phyloP scores from a whole-genome alignment of 2,888 invertebrate species.

The Drosophila helvetica region DNA sequence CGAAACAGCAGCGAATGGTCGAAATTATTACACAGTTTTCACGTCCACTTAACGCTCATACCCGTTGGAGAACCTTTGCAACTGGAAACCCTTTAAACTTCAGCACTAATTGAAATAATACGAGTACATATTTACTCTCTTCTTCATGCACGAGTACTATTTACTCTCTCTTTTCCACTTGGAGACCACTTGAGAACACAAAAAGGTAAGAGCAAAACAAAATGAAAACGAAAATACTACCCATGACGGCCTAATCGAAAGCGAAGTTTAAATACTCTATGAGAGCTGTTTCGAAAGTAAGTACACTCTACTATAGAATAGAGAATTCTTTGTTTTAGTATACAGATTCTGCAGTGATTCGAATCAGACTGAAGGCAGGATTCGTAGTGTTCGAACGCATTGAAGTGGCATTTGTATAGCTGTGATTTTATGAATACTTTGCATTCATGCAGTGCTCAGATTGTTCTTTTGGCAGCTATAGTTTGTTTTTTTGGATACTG shows the following conservation, averaged over 20 bases:
- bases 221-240: constrained; percentile 3
- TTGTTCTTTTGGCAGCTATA: too few species aligned
- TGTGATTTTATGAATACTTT: too few species aligned
- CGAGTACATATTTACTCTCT: background rate
- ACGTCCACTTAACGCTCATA: background rate
- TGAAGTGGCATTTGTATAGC: too few species aligned
- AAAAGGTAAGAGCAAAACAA: background rate
- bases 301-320: too few species aligned
- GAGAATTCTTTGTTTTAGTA: background rate
- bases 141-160: background rate
- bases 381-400: too few species aligned
- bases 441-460: too few species aligned
- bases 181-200: constrained; percentile 16
- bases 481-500: too few species aligned
- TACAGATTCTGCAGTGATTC: too few species aligned
- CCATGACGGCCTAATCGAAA: background rate
- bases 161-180: constrained; percentile 3
- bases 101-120: background rate
- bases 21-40: background rate
- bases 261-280: background rate
- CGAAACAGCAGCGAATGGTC: constrained; percentile 25
- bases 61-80: background rate
- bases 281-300: background rate
- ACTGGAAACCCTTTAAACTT: background rate
- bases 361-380: too few species aligned